Evolutionary conservation across 2,113 vertebrate species (phyloP).

Genomic region (Sitta europaea): DNA sequence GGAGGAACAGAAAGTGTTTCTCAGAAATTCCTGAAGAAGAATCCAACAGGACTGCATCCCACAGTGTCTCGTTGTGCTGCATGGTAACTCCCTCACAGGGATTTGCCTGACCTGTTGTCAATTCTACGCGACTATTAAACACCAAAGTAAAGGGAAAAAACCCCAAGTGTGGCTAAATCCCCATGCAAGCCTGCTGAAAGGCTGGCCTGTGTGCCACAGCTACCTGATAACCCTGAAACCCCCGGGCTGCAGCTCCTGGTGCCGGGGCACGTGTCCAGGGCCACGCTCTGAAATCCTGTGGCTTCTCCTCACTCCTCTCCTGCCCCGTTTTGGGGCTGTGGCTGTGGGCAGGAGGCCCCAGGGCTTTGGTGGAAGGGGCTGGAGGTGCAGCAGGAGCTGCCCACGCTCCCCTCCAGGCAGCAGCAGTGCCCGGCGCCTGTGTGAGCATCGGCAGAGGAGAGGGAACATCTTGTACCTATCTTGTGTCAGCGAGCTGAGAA

Average conservation of each 20-base stretch:
- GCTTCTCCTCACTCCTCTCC: not conserved
- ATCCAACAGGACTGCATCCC: fast-evolving
- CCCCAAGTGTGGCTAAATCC: not conserved
- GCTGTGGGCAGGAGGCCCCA: not conserved
- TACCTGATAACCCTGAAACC: not conserved
- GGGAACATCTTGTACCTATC: slow-evolving; percentile 50
- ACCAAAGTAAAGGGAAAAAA: not conserved
- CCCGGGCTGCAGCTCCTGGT: fast-evolving
- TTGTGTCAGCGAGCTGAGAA: slow-evolving; percentile 47
- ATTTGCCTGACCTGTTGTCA: not conserved
- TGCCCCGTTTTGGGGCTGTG: fast-evolving
- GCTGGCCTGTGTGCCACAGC: not conserved
- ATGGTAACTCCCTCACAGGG: not conserved
- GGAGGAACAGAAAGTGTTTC: not conserved
- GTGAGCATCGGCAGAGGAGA: not conserved
- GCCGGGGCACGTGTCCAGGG: fast-evolving
- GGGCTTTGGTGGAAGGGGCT: not conserved
- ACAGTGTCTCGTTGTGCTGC: not conserved
- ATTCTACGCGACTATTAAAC: not conserved
- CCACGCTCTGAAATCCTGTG: not conserved
- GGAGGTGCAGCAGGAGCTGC: not conserved
- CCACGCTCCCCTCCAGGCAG: not conserved
- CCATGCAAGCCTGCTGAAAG: not conserved
- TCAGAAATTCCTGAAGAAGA: not conserved
- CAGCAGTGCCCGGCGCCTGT: not conserved